Evolutionary conservation across 2,797 vertebrate genomes (phyloP).

Genomic region (Lagorchestes hirsutus): DNA sequence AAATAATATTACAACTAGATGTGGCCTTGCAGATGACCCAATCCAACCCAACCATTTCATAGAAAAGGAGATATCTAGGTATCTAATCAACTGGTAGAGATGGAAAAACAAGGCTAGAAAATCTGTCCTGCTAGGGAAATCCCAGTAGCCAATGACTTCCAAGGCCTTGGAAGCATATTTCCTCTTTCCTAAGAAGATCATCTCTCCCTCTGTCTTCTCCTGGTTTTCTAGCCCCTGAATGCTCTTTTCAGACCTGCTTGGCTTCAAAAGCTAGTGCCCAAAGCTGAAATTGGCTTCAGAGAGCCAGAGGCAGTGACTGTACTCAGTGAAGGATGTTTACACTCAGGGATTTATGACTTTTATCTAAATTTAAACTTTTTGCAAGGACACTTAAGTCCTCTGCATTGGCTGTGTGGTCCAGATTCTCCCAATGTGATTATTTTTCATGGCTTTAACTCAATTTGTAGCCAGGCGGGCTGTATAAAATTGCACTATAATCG

Average conservation of each 20-base stretch:
- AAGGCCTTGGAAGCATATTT: constrained; percentile 21
- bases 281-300: accelerated
- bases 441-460: constrained; percentile 4
- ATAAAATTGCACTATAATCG: background rate
- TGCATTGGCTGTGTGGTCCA: background rate
- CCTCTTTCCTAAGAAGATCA: background rate
- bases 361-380: constrained; percentile 27
- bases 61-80: background rate
- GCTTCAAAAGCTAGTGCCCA: background rate
- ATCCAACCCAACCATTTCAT: background rate
- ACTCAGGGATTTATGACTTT: background rate
- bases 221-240: background rate
- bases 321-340: background rate
- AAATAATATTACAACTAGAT: background rate
- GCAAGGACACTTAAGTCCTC: constrained; percentile 20
- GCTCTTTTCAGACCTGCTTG: background rate
- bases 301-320: accelerated
- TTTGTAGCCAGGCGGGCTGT: background rate
- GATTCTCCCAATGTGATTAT: constrained; percentile 31
- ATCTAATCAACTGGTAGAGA: background rate
- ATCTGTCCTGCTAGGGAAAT: background rate
- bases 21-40: background rate
- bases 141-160: background rate
- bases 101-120: background rate
- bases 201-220: background rate